Evolutionary conservation across 2,797 vertebrate species (phyloP).

Genomic region (Xiphophorus birchmanni): DNA sequence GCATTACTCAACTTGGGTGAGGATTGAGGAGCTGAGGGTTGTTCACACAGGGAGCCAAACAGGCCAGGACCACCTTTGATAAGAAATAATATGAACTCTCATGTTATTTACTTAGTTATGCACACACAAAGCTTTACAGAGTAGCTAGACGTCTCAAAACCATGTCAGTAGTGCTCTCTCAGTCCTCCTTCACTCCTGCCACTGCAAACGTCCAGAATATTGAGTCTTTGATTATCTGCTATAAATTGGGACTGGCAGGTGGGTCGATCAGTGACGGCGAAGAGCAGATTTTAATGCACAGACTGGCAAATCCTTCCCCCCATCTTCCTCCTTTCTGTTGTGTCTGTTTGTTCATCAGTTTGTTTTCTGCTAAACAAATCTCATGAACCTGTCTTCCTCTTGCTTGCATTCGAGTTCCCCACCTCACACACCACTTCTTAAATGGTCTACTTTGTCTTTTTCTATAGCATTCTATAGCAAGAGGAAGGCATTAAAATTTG

Average conservation of each 20-base stretch:
- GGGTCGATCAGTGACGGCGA: background rate
- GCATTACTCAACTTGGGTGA: too few species aligned
- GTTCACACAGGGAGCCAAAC: too few species aligned
- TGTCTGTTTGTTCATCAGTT: background rate
- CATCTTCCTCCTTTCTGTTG: background rate
- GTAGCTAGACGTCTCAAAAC: background rate
- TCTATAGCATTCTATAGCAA: too few species aligned
- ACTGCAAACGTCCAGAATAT: background rate
- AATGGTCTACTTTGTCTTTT: background rate
- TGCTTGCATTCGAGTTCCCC: background rate
- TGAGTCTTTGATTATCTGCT: background rate
- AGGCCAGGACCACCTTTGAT: too few species aligned
- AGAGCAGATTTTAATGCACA: background rate
- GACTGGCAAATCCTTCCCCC: background rate
- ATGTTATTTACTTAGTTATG: background rate
- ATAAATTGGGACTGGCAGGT: background rate
- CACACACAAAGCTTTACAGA: background rate
- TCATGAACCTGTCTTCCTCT: background rate
- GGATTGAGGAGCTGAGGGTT: too few species aligned
- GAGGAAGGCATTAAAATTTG: background rate
- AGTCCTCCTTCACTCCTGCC: background rate
- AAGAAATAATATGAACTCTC: background rate
- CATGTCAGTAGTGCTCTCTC: background rate
- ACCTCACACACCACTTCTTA: background rate
- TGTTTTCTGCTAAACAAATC: background rate